These are phyloP conservation scores for Ceraclea dissimilis DNA, from an alignment of 2,888 invertebrate genomes.

Conservation along the genomic window DNA sequence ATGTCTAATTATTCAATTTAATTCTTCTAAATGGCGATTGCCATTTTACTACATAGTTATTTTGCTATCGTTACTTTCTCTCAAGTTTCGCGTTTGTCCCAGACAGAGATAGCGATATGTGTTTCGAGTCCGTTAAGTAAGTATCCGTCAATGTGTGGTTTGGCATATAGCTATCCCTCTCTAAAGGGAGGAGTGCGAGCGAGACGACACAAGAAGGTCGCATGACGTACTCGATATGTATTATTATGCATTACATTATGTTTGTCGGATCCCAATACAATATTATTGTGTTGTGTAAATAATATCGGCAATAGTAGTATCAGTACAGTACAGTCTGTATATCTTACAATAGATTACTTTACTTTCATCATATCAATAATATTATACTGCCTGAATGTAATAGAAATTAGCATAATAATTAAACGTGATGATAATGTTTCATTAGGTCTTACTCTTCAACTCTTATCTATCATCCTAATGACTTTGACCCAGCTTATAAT, in stretches of 20 bases:
- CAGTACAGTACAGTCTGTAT: too few species aligned
- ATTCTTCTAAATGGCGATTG: slow-evolving; percentile 18
- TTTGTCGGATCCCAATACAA: slow-evolving; percentile 15
- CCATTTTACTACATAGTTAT: slow-evolving; percentile 21
- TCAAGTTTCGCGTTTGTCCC: slow-evolving; percentile 19
- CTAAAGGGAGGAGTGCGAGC: slow-evolving; percentile 2
- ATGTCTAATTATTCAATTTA: neutral
- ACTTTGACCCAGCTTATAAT: slow-evolving; percentile 5
- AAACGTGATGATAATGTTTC: too few species aligned
- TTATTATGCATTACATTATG: slow-evolving; percentile 20
- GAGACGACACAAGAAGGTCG: slow-evolving; percentile 21
- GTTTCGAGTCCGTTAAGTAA: slow-evolving; percentile 11
- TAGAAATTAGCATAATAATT: too few species aligned
- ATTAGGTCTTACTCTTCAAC: too few species aligned
- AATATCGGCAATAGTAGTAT: slow-evolving; percentile 12
- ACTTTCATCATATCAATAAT: too few species aligned
- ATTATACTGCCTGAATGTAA: too few species aligned
- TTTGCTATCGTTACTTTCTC: slow-evolving; percentile 23
- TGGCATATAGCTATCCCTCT: slow-evolving; percentile 12
- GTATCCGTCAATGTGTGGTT: slow-evolving; percentile 15
- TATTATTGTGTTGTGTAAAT: slow-evolving; percentile 14
- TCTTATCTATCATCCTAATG: neutral
- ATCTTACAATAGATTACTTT: too few species aligned
- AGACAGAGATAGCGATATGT: slow-evolving; percentile 15
- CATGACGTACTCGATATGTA: slow-evolving; percentile 16